Percentiles rank a stretch among this genome's conserved stretches.
These are phyloP conservation scores for Chaenocephalus aceratus DNA, from an alignment of 2,113 vertebrate species.

Conservation along the genomic window DNA sequence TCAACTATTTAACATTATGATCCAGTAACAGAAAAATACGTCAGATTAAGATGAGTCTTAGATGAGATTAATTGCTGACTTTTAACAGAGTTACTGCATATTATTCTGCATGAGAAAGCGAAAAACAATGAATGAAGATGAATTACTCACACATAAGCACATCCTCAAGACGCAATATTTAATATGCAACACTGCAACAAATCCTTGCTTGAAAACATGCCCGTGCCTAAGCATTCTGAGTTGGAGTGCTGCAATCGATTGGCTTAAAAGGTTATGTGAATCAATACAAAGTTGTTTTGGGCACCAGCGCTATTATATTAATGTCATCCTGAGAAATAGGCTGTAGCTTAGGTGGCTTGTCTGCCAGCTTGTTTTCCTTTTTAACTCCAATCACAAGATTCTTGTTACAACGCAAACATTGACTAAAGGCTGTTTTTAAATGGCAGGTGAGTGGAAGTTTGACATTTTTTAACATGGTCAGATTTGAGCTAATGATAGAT, in stretches of 20 bases:
- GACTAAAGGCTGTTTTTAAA: conserved; percentile 48
- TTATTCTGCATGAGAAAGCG: conserved; percentile 4
- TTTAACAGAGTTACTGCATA: conserved; percentile 14
- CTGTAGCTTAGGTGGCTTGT: conserved; percentile 79
- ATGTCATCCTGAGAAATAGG: conserved; percentile 84
- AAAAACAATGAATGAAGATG: conserved; percentile 4
- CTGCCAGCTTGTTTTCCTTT: conserved; percentile 74
- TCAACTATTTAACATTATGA: too few relatives aligned
- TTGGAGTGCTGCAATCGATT: conserved; percentile 81
- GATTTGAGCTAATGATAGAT: neutral
- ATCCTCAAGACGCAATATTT: conserved; percentile 52
- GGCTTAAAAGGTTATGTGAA: conserved; percentile 83
- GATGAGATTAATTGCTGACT: conserved; percentile 1
- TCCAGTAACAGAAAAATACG: neutral
- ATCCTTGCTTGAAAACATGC: conserved; percentile 71
- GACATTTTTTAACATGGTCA: neutral
- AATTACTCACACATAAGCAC: conserved; percentile 34
- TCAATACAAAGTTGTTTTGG: conserved; percentile 86
- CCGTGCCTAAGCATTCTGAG: conserved; percentile 69
- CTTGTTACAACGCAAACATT: conserved; percentile 53
- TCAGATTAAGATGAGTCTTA: neutral
- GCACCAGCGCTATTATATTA: conserved; percentile 82
- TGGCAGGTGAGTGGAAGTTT: conserved; percentile 9
- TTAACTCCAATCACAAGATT: conserved; percentile 66
- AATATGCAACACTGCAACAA: conserved; percentile 67